These are phyloP conservation scores for Montipora foliosa DNA, from an alignment of 64 coral and sea anemone species.

Conservation along the genomic window DNA sequence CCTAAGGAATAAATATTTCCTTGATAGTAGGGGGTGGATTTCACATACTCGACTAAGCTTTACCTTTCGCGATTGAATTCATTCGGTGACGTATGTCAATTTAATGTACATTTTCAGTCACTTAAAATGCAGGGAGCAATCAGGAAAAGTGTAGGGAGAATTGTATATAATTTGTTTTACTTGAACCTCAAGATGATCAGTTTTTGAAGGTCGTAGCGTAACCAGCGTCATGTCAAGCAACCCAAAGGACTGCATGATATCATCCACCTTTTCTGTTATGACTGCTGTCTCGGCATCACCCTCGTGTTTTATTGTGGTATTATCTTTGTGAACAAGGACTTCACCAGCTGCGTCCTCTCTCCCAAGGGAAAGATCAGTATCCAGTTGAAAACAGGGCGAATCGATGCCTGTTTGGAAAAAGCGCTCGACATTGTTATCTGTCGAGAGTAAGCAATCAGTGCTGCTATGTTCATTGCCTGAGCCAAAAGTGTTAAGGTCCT, in stretches of 20 bases:
- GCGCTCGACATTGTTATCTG: background rate
- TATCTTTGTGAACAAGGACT: background rate
- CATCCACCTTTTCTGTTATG: background rate
- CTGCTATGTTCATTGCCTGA: conserved; percentile 7
- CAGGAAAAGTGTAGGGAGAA: too few species aligned
- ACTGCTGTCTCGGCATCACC: background rate
- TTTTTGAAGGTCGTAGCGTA: background rate
- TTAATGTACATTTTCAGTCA: too few species aligned
- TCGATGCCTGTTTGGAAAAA: conserved; percentile 7
- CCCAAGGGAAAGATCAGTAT: background rate
- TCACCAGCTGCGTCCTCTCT: background rate
- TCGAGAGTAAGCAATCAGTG: background rate
- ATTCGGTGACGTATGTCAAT: too few species aligned
- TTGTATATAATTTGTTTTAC: too few species aligned
- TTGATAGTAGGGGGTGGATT: too few species aligned
- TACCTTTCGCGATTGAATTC: too few species aligned
- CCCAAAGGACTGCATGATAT: background rate
- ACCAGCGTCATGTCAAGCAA: background rate
- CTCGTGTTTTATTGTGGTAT: background rate
- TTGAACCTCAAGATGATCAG: conserved; percentile 19
- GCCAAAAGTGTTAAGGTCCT: background rate
- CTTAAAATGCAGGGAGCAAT: too few species aligned
- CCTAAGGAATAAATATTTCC: too few species aligned
- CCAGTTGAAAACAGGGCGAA: conserved; percentile 7
- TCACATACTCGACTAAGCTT: too few species aligned